Conservation (phyloP, 2,797 vertebrate genomes). For the Girardinus metallicus region DNA sequence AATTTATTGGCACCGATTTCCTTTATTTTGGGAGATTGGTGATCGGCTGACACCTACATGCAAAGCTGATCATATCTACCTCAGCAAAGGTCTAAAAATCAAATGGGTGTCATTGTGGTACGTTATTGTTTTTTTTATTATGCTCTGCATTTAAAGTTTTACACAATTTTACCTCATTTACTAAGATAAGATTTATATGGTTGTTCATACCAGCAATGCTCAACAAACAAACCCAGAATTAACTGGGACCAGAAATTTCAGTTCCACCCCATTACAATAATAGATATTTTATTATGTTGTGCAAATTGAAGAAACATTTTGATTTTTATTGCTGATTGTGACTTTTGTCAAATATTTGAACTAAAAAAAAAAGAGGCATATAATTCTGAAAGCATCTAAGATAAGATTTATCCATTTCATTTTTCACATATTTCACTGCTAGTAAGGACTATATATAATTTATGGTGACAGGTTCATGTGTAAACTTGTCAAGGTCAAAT, state of each 20-base stretch:
- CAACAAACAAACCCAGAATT: background rate
- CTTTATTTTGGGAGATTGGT: too few relatives aligned
- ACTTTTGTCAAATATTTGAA: slow-evolving; percentile 38
- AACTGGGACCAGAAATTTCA: background rate
- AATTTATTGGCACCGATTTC: too few relatives aligned
- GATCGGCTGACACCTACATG: too few relatives aligned
- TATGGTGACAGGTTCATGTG: slow-evolving; percentile 11
- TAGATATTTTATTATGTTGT: background rate
- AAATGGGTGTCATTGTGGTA: background rate
- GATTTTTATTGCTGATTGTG: slow-evolving; percentile 40
- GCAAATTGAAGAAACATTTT: background rate
- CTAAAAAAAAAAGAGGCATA: background rate
- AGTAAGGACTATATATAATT: slow-evolving; percentile 14
- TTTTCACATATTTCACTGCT: slow-evolving; percentile 16
- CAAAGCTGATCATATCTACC: too few relatives aligned
- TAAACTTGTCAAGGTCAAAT: slow-evolving; percentile 8
- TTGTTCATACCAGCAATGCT: background rate
- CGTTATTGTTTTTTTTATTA: background rate
- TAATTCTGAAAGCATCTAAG: slow-evolving; percentile 16
- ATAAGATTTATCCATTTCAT: slow-evolving; percentile 30
- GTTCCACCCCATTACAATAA: slow-evolving; percentile 4
- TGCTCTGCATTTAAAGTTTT: background rate
- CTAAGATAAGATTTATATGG: background rate
- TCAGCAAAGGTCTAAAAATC: too few relatives aligned
- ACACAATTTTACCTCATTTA: background rate